These are phyloP conservation scores for Galerucella pusilla DNA, from an alignment of 2,888 invertebrate genomes.

Conservation along the genomic window DNA sequence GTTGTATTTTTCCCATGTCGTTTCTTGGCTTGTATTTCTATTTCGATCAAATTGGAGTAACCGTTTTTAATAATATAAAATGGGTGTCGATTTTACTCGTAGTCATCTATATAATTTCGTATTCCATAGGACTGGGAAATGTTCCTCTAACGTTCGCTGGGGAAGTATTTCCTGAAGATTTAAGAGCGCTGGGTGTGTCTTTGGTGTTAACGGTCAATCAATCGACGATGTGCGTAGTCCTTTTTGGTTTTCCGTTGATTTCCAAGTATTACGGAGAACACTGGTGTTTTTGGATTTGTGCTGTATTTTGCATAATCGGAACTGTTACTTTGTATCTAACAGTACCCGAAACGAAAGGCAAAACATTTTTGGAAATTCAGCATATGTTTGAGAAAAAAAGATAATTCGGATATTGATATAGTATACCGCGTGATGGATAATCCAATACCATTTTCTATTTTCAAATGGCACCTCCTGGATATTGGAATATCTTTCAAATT, in stretches of 20 bases:
- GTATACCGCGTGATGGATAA: too few relatives aligned
- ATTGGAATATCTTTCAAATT: too few relatives aligned
- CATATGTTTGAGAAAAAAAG: slow-evolving; percentile 14
- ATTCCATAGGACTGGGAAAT: slow-evolving; percentile 77
- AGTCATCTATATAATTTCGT: slow-evolving; percentile 76
- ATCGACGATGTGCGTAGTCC: slow-evolving; percentile 38
- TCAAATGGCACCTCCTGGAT: too few relatives aligned
- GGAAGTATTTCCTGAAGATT: slow-evolving; percentile 81
- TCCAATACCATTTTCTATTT: too few relatives aligned
- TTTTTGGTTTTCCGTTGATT: slow-evolving; percentile 44
- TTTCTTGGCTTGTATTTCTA: slow-evolving; percentile 71
- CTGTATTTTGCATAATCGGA: slow-evolving; percentile 31
- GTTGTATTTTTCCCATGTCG: slow-evolving; percentile 73
- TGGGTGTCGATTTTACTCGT: slow-evolving; percentile 79
- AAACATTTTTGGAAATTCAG: slow-evolving; percentile 44
- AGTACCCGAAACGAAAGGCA: slow-evolving; percentile 49
- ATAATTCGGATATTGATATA: background rate
- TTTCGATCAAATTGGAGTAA: slow-evolving; percentile 61
- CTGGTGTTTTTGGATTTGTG: slow-evolving; percentile 42
- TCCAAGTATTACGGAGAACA: slow-evolving; percentile 33
- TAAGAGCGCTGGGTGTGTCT: slow-evolving; percentile 73
- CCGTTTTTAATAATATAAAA: slow-evolving; percentile 62
- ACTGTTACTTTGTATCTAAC: slow-evolving; percentile 33
- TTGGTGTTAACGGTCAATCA: slow-evolving; percentile 32
- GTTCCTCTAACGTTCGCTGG: slow-evolving; percentile 84